These are phyloP conservation scores for Trogon surrucura DNA, from an alignment of 2,113 vertebrate genomes.

Conservation along the genomic window DNA sequence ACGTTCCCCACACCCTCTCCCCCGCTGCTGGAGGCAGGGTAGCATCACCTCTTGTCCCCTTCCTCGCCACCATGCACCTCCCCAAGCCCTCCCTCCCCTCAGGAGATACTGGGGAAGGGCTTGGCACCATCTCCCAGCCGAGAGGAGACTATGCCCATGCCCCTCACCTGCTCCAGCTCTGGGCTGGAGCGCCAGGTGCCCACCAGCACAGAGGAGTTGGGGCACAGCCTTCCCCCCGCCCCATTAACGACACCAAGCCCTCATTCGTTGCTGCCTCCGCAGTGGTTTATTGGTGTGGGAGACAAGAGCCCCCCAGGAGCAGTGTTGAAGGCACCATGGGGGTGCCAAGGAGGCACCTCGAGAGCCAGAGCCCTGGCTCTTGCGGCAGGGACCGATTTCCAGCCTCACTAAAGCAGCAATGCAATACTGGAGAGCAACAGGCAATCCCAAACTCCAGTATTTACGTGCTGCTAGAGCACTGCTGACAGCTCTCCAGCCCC, in stretches of 20 bases:
- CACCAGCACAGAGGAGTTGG: rapidly evolving
- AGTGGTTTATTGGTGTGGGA: constrained; percentile 59
- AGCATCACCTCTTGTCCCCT: not conserved
- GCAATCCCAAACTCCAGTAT: constrained; percentile 81
- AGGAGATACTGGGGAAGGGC: not conserved
- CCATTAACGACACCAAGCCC: constrained; percentile 32
- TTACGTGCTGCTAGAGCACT: constrained; percentile 84
- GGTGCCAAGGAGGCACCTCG: not conserved
- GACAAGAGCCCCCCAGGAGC: not conserved
- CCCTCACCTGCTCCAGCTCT: not conserved
- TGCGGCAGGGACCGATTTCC: not conserved
- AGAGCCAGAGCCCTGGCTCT: not conserved
- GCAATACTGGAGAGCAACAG: constrained; percentile 81
- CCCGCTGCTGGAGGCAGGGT: not conserved
- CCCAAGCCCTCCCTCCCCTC: not conserved
- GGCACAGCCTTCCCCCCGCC: not conserved
- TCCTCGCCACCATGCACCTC: rapidly evolving
- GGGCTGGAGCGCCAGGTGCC: rapidly evolving
- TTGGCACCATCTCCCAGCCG: rapidly evolving
- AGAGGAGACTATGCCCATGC: rapidly evolving
- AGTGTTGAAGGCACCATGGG: not conserved
- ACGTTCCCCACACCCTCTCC: rapidly evolving
- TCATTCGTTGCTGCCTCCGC: constrained; percentile 16
- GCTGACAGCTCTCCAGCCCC: constrained; percentile 42
- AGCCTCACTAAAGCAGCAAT: constrained; percentile 83